A percentile compares a stretch with the other conserved stretches of the same genome.
Conservation (phyloP, 2,113 vertebrate genomes). For the Alethe diademata region DNA sequence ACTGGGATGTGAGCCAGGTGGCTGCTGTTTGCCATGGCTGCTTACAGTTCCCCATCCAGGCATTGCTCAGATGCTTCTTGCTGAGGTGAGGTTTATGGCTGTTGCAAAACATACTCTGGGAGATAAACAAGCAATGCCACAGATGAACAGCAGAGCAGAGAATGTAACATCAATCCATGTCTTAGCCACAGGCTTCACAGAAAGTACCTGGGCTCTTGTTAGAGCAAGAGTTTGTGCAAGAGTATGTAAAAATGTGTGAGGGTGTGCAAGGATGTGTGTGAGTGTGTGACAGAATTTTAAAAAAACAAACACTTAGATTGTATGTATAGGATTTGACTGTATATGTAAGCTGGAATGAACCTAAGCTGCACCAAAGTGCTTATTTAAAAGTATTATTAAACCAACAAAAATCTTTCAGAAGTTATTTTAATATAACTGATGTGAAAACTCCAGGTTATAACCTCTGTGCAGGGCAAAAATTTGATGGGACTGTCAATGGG, state of each 20-base stretch:
- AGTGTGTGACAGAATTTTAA: not conserved
- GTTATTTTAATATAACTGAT: not conserved
- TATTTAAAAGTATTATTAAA: not conserved
- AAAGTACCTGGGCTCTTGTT: not conserved
- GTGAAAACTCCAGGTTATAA: not conserved
- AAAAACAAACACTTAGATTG: not conserved
- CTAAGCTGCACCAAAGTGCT: not conserved
- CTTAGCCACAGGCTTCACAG: not conserved
- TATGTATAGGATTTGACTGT: not conserved
- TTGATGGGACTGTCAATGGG: not conserved
- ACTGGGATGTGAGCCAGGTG: not conserved
- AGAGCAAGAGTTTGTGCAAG: not conserved
- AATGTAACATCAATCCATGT: not conserved
- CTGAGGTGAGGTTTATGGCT: constrained; percentile 30
- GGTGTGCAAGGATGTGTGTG: not conserved
- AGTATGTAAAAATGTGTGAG: not conserved
- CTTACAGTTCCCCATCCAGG: not conserved
- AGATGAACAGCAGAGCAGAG: not conserved
- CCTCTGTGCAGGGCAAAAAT: not conserved
- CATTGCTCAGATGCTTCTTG: not conserved
- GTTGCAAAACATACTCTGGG: not conserved
- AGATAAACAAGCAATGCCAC: constrained; percentile 8
- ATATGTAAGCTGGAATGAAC: not conserved
- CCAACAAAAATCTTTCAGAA: not conserved
- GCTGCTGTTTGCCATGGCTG: constrained; percentile 62